Conservation (phyloP, 2,113 vertebrate species). For the Hyaena hyaena region DNA sequence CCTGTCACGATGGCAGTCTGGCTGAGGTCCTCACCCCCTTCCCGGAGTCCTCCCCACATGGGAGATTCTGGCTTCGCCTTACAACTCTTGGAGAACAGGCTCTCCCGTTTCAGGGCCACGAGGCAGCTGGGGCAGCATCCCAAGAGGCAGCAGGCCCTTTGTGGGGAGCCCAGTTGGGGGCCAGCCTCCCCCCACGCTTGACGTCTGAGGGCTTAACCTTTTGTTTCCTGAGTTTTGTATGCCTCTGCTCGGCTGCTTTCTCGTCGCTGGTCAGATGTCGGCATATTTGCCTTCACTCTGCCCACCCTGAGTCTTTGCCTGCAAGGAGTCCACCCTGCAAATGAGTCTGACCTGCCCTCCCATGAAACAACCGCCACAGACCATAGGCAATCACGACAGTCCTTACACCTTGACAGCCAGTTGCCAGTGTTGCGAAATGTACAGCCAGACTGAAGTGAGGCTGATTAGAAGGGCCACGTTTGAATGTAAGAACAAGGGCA, state of each 20-base stretch:
- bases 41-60: neutral
- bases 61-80: neutral
- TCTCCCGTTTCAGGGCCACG: neutral
- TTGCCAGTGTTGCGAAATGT: neutral
- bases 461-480: neutral
- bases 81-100: neutral
- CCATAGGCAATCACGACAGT: rapidly evolving
- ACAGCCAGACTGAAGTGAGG: neutral
- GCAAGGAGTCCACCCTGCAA: neutral
- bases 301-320: neutral
- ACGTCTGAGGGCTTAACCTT: neutral
- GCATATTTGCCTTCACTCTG: neutral
- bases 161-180: neutral
- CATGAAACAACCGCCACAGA: neutral
- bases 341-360: neutral
- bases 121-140: neutral
- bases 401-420: neutral
- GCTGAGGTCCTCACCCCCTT: too few species aligned
- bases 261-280: neutral
- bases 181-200: neutral
- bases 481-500: neutral
- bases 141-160: neutral
- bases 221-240: neutral
- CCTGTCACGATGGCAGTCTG: neutral
- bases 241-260: neutral